Base-by-base conservation (phyloP, 2,888 invertebrate species). In the Odontocerum albicorne region DNA sequence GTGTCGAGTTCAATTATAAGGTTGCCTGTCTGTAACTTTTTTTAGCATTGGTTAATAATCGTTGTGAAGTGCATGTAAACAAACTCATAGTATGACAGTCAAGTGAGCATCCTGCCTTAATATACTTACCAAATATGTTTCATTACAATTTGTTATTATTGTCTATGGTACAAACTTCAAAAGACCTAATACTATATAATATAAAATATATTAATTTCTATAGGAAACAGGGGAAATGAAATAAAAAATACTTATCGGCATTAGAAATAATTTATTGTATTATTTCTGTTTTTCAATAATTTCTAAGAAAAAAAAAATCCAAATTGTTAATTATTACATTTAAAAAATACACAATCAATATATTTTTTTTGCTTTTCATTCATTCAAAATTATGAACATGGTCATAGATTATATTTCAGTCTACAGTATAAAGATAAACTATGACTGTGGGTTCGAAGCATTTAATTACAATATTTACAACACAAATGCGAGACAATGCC, bases 261-360 rank as follows among this genome's bases (percentile, higher is more conserved):
- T 56, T 50, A 57, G 61, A 61, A 61, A 61, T 61, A 61, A 57
- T 54, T 57, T 50, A 45, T 49, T 45, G 38, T 46, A 57, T 56
- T 59, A 58, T 61, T 59, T 46, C 56, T 43, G n/a, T n/a, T 52
- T 58, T 58, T 56, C 45, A 39, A 55, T 59, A 61, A 51, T 54
- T 54, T 59, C 61, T 61, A 61, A 59, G 56, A 61, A 59, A 61
- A 60, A 58, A 61, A 61, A n/a, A n/a, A 58, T 45, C 49, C 55
- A 53, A 51, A 55, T 56, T 55, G 46, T 57, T 59, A 57, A 57
- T 60, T 55, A 50, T 51, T 57, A 59, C 54, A 55, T 50, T 61
- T 59, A 61, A 61, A 61, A 61, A 59, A 61, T 59, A 61, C 59
- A 59, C 61, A 57, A 59, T 56, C 53, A 58, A 55, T 57, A 54